Percentiles rank a stretch among this genome's conserved stretches.
Evolutionary conservation across 2,113 vertebrate species (phyloP).

Genomic region (Etheostoma spectabile): DNA sequence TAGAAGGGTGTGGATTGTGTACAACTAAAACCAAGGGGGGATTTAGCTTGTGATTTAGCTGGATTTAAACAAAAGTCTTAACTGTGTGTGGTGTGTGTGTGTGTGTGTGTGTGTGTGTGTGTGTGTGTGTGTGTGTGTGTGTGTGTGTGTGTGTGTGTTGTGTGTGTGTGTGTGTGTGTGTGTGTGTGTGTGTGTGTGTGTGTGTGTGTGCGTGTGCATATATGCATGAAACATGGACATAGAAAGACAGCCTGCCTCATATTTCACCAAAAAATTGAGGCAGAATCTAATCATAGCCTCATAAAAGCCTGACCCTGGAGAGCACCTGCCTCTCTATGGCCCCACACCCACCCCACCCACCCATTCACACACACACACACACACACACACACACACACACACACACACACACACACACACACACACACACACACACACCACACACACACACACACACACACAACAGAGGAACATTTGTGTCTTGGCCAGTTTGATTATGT

Average conservation of each 20-base stretch:
- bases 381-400: conserved; percentile 12
- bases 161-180: no score
- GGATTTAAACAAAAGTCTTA: conserved; percentile 60
- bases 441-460: conserved; percentile 15
- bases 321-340: conserved; percentile 70
- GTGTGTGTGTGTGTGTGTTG: conserved; percentile 16
- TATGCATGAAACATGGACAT: conserved; percentile 62
- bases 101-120: no score
- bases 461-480: conserved; percentile 39
- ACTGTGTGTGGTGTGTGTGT: conserved; percentile 10
- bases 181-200: background rate
- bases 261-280: conserved; percentile 81
- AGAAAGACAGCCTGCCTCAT: conserved; percentile 72
- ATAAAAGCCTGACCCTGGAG: conserved; percentile 79
- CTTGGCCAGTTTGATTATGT: conserved; percentile 53
- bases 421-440: conserved; percentile 20
- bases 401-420: conserved; percentile 16
- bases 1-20: conserved; percentile 38
- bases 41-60: conserved; percentile 51
- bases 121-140: background rate
- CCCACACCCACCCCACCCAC: background rate
- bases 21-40: conserved; percentile 54
- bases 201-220: conserved; percentile 27
- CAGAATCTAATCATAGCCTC: conserved; percentile 80
- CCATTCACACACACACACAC: background rate